Base-by-base conservation (phyloP, 2,888 invertebrate genomes). In the Leuctra nigra region DNA sequence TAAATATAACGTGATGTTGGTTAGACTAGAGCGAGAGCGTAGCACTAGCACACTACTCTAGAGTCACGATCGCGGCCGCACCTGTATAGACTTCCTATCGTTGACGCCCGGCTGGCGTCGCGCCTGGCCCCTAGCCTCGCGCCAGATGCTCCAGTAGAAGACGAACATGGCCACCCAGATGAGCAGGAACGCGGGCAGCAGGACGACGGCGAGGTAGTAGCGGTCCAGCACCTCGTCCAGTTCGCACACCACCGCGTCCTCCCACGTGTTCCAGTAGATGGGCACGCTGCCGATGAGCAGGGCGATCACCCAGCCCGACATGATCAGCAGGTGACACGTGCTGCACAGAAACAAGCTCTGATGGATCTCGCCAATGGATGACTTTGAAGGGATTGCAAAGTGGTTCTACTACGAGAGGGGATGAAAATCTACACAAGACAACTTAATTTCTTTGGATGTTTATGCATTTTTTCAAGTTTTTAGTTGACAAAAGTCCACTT, bases 1-100 rank as follows among this genome's bases (percentile, higher is more conserved):
- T n/a, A n/a, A n/a, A n/a, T n/a, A n/a, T n/a, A n/a, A n/a, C n/a
- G n/a, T n/a, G n/a, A n/a, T n/a, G n/a, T n/a, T n/a, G n/a, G n/a
- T n/a, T n/a, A n/a, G n/a, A n/a, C n/a, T n/a, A n/a, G n/a, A n/a
- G n/a, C n/a, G n/a, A n/a, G n/a, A n/a, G n/a, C n/a, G n/a, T n/a
- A n/a, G n/a, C n/a, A n/a, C n/a, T n/a, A n/a, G n/a, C n/a, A n/a
- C n/a, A n/a, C n/a, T 48, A n/a, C 11, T 7, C 16, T 9, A 41
- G 50, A n/a, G n/a, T 53, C 48, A 53, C 14, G 24, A 54, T 54
- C n/a, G 25, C 7, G 14, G 2, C 9, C 52, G 63, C 70, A 86
- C 87, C 81, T 87, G 87, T 61, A 87, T 81, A 61, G 86, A 86
- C 73, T 86, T 87, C 77, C 85, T 84, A 68, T 87, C 86, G 16